A percentile compares a stretch with the other conserved stretches of the same genome.
These are phyloP conservation scores for Ibycter americanus DNA, from an alignment of 2,797 vertebrate genomes.

Conservation along the genomic window DNA sequence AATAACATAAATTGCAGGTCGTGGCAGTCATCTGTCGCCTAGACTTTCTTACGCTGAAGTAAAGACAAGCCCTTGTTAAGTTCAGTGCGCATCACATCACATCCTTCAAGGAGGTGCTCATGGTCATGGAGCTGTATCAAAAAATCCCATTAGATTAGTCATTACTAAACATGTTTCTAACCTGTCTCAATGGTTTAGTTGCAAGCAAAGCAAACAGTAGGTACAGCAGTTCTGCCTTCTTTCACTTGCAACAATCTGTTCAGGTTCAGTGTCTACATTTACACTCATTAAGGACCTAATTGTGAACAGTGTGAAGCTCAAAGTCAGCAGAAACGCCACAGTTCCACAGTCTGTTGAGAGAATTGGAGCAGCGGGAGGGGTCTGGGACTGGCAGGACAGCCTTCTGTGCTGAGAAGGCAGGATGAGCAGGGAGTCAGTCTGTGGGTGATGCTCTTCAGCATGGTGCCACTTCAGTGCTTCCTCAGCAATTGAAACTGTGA, in stretches of 20 bases:
- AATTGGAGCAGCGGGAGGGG: background rate
- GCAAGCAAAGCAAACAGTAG: background rate
- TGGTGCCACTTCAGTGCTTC: background rate
- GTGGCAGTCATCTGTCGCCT: background rate
- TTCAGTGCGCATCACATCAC: background rate
- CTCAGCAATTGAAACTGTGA: background rate
- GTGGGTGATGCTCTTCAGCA: background rate
- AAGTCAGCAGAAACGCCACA: background rate
- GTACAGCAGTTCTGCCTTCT: background rate
- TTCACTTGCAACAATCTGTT: background rate
- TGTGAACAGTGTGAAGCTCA: background rate
- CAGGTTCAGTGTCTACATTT: background rate
- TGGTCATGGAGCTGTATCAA: background rate
- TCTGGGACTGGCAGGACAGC: fast-evolving
- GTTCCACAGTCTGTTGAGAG: background rate
- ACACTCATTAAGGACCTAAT: background rate
- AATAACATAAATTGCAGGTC: background rate
- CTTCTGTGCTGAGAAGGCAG: background rate
- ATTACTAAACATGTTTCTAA: background rate
- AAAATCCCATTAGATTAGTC: background rate
- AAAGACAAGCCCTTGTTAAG: background rate
- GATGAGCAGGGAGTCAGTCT: background rate
- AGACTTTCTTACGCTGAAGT: background rate
- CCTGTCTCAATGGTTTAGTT: background rate
- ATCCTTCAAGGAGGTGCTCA: background rate